Base-by-base conservation (phyloP, 2,797 vertebrate genomes). In the Molossus alvarezi region DNA sequence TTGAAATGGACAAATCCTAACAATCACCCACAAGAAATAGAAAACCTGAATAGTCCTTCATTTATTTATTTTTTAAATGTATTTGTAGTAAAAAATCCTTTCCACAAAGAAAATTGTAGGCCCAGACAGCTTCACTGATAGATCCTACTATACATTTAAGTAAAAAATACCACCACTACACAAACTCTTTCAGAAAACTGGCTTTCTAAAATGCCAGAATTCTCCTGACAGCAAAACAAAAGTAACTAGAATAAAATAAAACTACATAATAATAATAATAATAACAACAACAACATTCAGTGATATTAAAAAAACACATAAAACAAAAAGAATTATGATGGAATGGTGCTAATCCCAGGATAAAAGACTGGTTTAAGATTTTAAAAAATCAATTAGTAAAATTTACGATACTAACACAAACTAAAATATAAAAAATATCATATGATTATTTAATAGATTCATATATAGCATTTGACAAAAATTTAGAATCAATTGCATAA, bases 391-490 rank as follows among this genome's bases (percentile, higher is more conserved):
- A 60, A 75, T 69, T 27, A 60, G 21, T 86, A 29, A 55, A 62
- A 60, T 33, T 75, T 75, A 41, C 11, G 23, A 75, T 84, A 67
- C 57, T 91, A 93, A 33, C 33, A 60, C 14, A 80, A 88, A 73
- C 7, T 51, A 72, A 72, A n/a, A 79, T 75, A 69, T 29, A 5
- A 80, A 79, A 86, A 85, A 58, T n/a, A 15, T 13, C 25, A 57
- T 41, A 23, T 23, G 23, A 67, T 48, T 29, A 88, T 67, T 80
- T 29, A 84, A 80, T 1, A 73, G 6, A 80, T 55, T 80, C 29
- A 88, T 20, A 88, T 58, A 88, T 37, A 48, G 21, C 15, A 86
- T 71, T 48, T 90, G 41, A 77, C 53, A 60, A 90, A 86, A 60
- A 60, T n/a, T 14, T 29, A 69, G n/a, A 51, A 94, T 57, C 45